Base-by-base conservation (phyloP, 2,113 vertebrate genomes). In the Illadopsis cleaveri region DNA sequence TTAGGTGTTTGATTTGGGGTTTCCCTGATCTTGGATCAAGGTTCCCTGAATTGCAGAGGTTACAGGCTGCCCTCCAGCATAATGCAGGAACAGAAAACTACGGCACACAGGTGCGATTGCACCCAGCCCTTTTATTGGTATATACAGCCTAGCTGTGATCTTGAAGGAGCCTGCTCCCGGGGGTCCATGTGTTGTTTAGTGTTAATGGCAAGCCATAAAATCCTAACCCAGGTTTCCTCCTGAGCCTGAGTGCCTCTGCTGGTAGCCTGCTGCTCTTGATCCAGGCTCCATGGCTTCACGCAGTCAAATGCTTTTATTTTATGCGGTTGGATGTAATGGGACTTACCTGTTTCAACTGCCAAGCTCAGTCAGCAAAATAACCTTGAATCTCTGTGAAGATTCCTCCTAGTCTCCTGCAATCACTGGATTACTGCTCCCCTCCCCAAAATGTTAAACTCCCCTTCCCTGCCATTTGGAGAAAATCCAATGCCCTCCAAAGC, bases 191-290 rank as follows among this genome's bases (percentile, higher is more conserved):
- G 48, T n/a, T 89, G 65, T 75, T 95, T 53, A 50, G 31, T 75
- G 92, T 90, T 92, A 90, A 93, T 84, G 40, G n/a, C 45, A 92
- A 84, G 37, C 25, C 60, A 57, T 75, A 93, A 95, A 88, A 81
- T 70, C 60, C 31, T 57, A 81, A 42, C 48, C 56, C 31, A 64
- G 90, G 79, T 60, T 93, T 96, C 77, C 82, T 80, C 38, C 71
- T 64, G 73, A 90, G 87, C 45, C 77, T 18, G n/a, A 71, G 68
- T 78, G 20, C 42, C 82, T 87, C 54, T 2, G 17, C 71, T 91
- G 76, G 51, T 54, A 93, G 62, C 60, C 58, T 88, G 87, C 84
- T 97, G 75, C 64, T 93, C 80, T 88, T 90, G 81, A 88, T 87
- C 23, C 38, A 44, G 82, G 90, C 33, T 93, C 33, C 61, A 92